phyloP scores from a whole-genome alignment of 2,797 vertebrate species.

The Squalus acanthias region DNA sequence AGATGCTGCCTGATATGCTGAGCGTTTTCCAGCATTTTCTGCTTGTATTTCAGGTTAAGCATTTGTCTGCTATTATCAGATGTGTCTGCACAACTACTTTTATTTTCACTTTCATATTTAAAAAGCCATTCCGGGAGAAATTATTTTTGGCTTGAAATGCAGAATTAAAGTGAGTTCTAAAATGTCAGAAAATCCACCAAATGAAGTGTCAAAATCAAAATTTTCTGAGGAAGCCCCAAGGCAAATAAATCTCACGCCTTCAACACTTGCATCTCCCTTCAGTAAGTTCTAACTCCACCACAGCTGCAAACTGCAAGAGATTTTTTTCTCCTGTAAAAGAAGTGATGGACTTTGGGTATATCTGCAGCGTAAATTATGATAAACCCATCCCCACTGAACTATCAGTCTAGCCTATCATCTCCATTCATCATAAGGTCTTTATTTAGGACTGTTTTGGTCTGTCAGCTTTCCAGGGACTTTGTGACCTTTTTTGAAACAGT shows the following conservation, averaged over 20 bases:
- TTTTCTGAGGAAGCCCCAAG: too few species aligned
- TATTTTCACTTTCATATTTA: not conserved
- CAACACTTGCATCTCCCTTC: too few species aligned
- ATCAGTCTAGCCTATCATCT: not conserved
- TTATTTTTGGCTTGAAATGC: not conserved
- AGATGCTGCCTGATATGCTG: too few species aligned
- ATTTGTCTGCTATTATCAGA: too few species aligned
- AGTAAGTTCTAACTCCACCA: too few species aligned
- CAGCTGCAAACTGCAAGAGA: not conserved
- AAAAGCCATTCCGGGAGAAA: not conserved
- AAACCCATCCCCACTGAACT: not conserved
- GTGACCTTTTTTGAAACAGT: not conserved
- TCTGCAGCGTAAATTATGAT: not conserved
- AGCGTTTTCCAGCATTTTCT: too few species aligned
- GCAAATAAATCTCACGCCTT: too few species aligned
- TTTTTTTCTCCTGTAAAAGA: not conserved
- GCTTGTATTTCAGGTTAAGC: too few species aligned
- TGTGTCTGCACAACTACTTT: not conserved
- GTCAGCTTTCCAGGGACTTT: not conserved
- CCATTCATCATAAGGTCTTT: not conserved
- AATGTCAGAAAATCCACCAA: too few species aligned
- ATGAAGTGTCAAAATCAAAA: too few species aligned
- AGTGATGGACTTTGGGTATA: not conserved
- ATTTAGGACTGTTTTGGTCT: not conserved
- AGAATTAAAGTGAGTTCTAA: too few species aligned